These are phyloP conservation scores for Percopsis omiscomaycus DNA, from an alignment of 2,797 vertebrate genomes.

Conservation along the genomic window DNA sequence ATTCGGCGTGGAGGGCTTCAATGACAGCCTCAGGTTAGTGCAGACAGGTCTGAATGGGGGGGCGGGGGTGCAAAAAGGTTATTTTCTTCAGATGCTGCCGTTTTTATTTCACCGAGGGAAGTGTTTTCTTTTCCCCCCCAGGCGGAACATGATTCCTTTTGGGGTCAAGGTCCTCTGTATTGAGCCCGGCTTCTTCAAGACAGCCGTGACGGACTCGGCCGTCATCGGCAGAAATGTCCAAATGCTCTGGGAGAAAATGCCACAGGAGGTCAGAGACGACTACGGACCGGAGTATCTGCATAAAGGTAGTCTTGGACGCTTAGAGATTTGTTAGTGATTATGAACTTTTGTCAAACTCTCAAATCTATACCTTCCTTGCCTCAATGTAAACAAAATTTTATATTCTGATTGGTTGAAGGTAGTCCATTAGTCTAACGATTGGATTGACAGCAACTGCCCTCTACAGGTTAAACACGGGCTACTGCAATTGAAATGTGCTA, in stretches of 20 bases:
- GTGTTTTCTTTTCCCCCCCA: conserved; percentile 39
- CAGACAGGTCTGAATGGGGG: background rate
- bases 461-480: too few species aligned
- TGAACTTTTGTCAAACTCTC: too few species aligned
- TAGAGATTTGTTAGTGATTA: too few species aligned
- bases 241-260: conserved; percentile 67
- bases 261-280: conserved; percentile 70
- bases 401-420: too few species aligned
- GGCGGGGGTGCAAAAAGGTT: background rate
- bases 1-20: conserved; percentile 78
- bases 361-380: too few species aligned
- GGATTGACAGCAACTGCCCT: too few species aligned
- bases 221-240: conserved; percentile 39
- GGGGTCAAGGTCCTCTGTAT: conserved; percentile 78
- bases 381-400: too few species aligned
- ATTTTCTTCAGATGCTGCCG: background rate
- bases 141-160: conserved; percentile 64
- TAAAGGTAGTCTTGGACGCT: conserved; percentile 45
- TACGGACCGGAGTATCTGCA: conserved; percentile 66
- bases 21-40: conserved; percentile 76
- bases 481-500: too few species aligned
- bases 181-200: conserved; percentile 81
- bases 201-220: conserved; percentile 55
- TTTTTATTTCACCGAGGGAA: background rate
- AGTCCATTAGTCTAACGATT: too few species aligned